Evolutionary conservation across 2,888 invertebrate genomes (phyloP).

Genomic region (Julus scanicus): DNA sequence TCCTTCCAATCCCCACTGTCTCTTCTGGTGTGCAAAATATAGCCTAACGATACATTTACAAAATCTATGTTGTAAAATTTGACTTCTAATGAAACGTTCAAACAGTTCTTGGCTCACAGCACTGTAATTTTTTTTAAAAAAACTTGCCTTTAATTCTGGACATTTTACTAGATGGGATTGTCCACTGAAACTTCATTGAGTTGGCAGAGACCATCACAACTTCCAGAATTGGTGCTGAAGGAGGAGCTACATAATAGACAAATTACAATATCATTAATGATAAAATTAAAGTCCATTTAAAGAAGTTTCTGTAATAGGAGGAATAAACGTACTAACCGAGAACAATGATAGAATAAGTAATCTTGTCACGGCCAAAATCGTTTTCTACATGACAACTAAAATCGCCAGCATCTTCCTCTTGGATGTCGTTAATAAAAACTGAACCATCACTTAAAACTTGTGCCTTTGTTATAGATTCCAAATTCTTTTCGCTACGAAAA

Average conservation of each 20-base stretch:
- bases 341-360: conserved; percentile 56
- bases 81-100: background rate
- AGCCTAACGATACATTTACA: conserved; percentile 71
- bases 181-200: conserved; percentile 60
- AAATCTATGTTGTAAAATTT: background rate
- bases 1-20: conserved; percentile 92
- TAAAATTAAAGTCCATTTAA: too few relatives aligned
- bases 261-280: background rate
- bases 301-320: too few relatives aligned
- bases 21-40: conserved; percentile 91
- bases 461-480: background rate
- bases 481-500: conserved; percentile 35
- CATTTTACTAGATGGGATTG: conserved; percentile 53
- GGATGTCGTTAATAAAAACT: conserved; percentile 38
- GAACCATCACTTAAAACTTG: background rate
- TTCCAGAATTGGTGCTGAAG: conserved; percentile 60
- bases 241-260: conserved; percentile 60
- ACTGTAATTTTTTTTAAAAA: background rate
- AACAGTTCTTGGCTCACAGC: background rate
- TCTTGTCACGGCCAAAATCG: conserved; percentile 53
- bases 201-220: conserved; percentile 59
- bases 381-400: conserved; percentile 57
- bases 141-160: conserved; percentile 55
- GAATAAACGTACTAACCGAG: background rate
- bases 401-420: conserved; percentile 56